These are phyloP conservation scores for Athripsodes cinereus DNA, from an alignment of 2,888 invertebrate species.

Conservation along the genomic window DNA sequence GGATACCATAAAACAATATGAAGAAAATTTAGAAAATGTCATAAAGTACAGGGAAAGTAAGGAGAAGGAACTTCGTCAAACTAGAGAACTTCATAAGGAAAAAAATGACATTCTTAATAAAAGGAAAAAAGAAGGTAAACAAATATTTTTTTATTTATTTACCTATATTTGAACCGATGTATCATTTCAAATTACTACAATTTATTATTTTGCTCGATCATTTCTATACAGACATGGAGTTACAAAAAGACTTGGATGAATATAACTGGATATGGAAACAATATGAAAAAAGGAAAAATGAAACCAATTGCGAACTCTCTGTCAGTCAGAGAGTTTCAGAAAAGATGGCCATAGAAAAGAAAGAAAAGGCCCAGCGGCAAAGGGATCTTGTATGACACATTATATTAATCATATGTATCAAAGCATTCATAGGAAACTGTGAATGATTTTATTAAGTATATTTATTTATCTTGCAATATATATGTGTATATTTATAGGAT, in stretches of 20 bases:
- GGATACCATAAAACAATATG: slow-evolving; percentile 18
- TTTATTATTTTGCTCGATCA: neutral
- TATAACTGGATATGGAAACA: slow-evolving; percentile 51
- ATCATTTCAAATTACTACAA: neutral
- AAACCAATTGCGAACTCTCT: slow-evolving; percentile 55
- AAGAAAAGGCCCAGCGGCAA: slow-evolving; percentile 51
- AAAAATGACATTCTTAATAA: slow-evolving; percentile 29
- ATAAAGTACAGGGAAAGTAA: slow-evolving; percentile 13
- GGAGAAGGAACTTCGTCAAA: slow-evolving; percentile 8
- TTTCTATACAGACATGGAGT: slow-evolving; percentile 44
- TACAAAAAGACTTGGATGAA: slow-evolving; percentile 53
- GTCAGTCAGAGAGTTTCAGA: slow-evolving; percentile 60
- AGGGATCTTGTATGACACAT: slow-evolving; percentile 43
- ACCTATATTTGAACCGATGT: neutral
- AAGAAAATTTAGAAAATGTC: slow-evolving; percentile 13
- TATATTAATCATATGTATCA: neutral
- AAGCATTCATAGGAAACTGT: neutral
- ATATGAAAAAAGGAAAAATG: slow-evolving; percentile 56
- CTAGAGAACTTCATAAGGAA: slow-evolving; percentile 17
- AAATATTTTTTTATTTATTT: neutral
- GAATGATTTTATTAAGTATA: neutral
- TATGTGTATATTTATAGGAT: slow-evolving; percentile 49
- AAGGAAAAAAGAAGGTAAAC: slow-evolving; percentile 29
- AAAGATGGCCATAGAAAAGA: slow-evolving; percentile 55
- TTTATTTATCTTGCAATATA: neutral